Evolutionary conservation across 1,140 invertebrate genomes (phyloP).

Genomic region (Brachionus sp.): DNA sequence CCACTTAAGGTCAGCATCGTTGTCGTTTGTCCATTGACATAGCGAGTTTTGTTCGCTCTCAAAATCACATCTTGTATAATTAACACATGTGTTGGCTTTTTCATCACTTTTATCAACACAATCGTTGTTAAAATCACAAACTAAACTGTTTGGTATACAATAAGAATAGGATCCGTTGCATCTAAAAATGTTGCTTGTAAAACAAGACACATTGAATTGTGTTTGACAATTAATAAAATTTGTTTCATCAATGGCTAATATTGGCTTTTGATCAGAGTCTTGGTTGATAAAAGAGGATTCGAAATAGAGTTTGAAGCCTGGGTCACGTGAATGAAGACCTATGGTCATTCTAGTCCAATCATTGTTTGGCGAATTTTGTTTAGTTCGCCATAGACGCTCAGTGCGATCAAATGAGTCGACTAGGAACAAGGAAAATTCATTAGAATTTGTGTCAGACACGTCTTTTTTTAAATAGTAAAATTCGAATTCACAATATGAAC

Average conservation of each 20-base stretch:
- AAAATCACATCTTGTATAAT: conserved; percentile 34
- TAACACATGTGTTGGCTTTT: background rate
- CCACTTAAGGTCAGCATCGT: conserved; percentile 30
- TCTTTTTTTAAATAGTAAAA: conserved; percentile 74
- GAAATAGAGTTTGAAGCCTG: conserved; percentile 15
- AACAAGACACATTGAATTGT: conserved; percentile 6
- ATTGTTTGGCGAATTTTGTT: background rate
- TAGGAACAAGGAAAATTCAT: background rate
- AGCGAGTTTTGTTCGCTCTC: conserved; percentile 1
- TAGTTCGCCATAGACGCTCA: background rate
- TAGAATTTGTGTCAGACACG: background rate
- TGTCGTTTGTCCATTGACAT: conserved; percentile 29
- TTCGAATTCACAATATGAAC: conserved; percentile 37
- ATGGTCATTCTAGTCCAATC: background rate
- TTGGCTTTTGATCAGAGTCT: conserved; percentile 5
- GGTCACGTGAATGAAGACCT: background rate
- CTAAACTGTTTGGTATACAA: conserved; percentile 2
- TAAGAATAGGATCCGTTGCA: background rate
- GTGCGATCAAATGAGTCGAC: background rate
- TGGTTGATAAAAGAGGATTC: background rate
- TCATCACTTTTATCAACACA: conserved; percentile 45
- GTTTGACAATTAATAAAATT: conserved; percentile 26
- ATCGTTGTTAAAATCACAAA: conserved; percentile 32
- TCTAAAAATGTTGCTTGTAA: background rate
- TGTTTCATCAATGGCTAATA: conserved; percentile 19